Evolutionary conservation across 1,140 invertebrate genomes (phyloP), one percentile per base, ranked within the genome.

Genomic region (Leptinotarsa undecemlineata): DNA sequence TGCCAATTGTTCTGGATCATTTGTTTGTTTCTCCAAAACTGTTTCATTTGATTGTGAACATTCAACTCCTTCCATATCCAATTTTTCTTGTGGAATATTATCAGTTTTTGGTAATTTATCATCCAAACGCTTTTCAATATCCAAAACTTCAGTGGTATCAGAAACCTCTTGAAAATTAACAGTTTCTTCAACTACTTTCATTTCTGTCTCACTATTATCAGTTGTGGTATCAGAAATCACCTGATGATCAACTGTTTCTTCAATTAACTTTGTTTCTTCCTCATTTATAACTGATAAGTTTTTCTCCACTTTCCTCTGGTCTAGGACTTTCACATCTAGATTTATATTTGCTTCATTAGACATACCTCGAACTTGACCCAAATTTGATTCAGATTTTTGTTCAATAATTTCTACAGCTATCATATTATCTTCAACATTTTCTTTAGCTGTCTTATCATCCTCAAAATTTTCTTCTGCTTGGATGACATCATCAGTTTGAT

Each of bases 1-100:
- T 57, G 51, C 33, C 33, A 42, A 57, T n/a, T 15, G 51, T 57
- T 57, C 51, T 47, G 26, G 0, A n/a, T 23, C 51, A 57, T 19
- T 57, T 57, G 33, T 48, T 19, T 67, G 69, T 57, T 72, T 72
- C 23, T 21, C 15, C 60, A 64, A 67, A 48, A 48, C 57, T 13
- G 57, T 48, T 6, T 71, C 57, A 60, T 71, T 21, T 23, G 69
- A 57, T 71, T 51, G 19, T 17, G 69, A 51, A 51, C 13, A 47
- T 71, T 51, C 60, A 26, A 48, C 4, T 26, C 42, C 42, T 33
- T 26, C 3, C n/a, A 64, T 17, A 33, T 14, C 20, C 23, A 14
- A 14, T 72, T 66, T 19, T 5, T 19, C 13, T 66, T 26, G 15
- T 42, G 19, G 8, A 20, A 15, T 33, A 20, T 23, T 72, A 11